These are phyloP conservation scores for Gnatocerus cornutus DNA, from an alignment of 2,888 invertebrate species.

Conservation along the genomic window DNA sequence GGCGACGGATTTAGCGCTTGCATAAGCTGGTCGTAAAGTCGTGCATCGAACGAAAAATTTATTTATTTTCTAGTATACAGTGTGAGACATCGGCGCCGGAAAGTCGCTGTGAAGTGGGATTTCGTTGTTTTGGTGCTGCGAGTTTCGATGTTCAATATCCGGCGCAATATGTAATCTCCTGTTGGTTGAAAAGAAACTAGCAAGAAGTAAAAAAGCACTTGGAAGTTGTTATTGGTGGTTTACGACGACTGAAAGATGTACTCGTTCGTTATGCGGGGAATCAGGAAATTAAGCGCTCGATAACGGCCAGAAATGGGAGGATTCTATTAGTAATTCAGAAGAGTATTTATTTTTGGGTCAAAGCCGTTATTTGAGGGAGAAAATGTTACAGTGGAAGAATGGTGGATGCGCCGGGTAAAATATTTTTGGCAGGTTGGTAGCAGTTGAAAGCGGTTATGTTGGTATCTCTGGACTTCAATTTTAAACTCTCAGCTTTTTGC, in stretches of 20 bases:
- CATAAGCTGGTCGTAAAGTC: constrained; percentile 19
- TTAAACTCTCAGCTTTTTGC: too few species aligned
- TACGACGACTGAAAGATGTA: not conserved
- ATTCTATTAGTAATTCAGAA: not conserved
- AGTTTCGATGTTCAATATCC: constrained; percentile 8
- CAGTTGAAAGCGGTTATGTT: too few species aligned
- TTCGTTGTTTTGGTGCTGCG: not conserved
- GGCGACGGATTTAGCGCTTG: not conserved
- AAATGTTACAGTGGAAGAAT: too few species aligned
- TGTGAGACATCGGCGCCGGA: too few species aligned
- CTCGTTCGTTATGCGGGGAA: not conserved
- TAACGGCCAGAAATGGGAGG: not conserved
- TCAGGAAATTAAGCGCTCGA: not conserved
- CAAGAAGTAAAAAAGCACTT: not conserved
- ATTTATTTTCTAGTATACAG: too few species aligned
- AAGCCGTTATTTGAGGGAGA: too few species aligned
- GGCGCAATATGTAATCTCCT: constrained; percentile 7
- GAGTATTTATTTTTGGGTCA: not conserved
- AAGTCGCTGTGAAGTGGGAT: not conserved
- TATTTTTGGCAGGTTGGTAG: too few species aligned
- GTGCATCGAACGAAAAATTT: too few species aligned
- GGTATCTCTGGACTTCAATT: too few species aligned
- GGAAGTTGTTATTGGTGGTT: not conserved
- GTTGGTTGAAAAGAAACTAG: not conserved
- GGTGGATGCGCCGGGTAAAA: too few species aligned